A percentile compares a stretch with the other conserved stretches of the same genome.
Evolutionary conservation across 2,797 vertebrate species (phyloP).

Genomic region (Enteromius unitaeniatus): DNA sequence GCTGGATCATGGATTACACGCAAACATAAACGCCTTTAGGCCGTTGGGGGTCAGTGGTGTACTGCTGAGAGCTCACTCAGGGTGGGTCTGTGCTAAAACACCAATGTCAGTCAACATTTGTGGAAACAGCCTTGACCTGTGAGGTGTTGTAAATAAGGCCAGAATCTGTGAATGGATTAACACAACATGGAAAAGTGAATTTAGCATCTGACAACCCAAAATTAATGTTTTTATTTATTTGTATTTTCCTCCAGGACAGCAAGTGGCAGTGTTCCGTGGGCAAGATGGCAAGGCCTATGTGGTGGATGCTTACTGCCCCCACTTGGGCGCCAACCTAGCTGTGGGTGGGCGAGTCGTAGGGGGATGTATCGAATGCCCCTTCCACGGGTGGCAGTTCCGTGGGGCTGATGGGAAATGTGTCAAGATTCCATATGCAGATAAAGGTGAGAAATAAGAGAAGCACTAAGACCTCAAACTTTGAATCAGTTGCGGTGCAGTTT

Average conservation of each 20-base stretch:
- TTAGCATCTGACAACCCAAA: too few species aligned
- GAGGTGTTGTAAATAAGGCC: too few species aligned
- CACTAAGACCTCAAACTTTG: neutral
- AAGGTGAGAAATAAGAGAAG: conserved; percentile 69
- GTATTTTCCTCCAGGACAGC: conserved; percentile 71
- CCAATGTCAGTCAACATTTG: too few species aligned
- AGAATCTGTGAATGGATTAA: too few species aligned
- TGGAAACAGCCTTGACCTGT: too few species aligned
- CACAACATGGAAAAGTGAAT: too few species aligned
- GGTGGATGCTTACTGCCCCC: conserved; percentile 83
- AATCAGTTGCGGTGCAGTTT: neutral
- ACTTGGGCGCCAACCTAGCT: conserved; percentile 82
- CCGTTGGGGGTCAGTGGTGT: too few species aligned
- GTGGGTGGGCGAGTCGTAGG: conserved; percentile 81
- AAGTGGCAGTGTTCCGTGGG: conserved; percentile 77
- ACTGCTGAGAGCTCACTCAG: too few species aligned
- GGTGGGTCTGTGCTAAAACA: too few species aligned
- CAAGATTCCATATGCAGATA: conserved; percentile 78
- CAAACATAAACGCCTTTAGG: too few species aligned
- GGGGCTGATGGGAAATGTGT: conserved; percentile 81
- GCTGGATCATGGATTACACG: too few species aligned
- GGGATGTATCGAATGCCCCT: conserved; percentile 84
- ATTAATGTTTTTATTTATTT: neutral
- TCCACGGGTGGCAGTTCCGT: conserved; percentile 85
- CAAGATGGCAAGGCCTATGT: conserved; percentile 76